Conservation (phyloP, 53 echinoderm and acorn worm species). For the Zoroaster sp. region DNA sequence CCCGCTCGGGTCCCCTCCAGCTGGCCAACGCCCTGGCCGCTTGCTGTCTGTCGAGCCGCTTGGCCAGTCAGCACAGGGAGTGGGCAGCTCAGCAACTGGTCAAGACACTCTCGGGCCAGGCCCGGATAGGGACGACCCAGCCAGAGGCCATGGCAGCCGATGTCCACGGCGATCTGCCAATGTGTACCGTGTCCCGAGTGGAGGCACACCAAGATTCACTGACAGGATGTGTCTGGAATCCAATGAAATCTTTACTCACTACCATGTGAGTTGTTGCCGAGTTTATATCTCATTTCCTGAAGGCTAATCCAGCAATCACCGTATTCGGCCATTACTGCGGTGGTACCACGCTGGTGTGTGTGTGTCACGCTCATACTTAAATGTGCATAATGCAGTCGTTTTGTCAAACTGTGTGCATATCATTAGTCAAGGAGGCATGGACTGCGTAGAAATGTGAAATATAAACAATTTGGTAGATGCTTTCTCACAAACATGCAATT, state of each 20-base stretch:
- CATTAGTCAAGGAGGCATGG: too few species aligned
- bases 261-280: constrained; percentile 91
- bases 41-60: constrained; percentile 92
- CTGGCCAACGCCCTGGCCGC: constrained; percentile 94
- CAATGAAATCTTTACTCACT: constrained; percentile 73
- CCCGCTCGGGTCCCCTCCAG: constrained; percentile 60
- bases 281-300: too few species aligned
- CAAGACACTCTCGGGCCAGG: constrained; percentile 84
- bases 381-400: too few species aligned
- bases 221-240: constrained; percentile 75
- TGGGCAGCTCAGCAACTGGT: constrained; percentile 99
- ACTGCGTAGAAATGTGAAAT: too few species aligned
- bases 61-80: constrained; percentile 84
- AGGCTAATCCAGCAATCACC: too few species aligned
- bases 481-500: too few species aligned
- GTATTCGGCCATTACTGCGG: too few species aligned
- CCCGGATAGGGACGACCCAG: neutral
- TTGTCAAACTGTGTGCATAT: too few species aligned
- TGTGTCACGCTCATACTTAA: too few species aligned
- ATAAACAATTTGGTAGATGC: too few species aligned
- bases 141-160: constrained; percentile 68
- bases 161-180: constrained; percentile 74
- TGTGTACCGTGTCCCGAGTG: constrained; percentile 65
- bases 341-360: too few species aligned
- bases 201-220: constrained; percentile 88